Evolutionary conservation across 2,797 vertebrate species (phyloP).

Genomic region (Cossypha dichroa): DNA sequence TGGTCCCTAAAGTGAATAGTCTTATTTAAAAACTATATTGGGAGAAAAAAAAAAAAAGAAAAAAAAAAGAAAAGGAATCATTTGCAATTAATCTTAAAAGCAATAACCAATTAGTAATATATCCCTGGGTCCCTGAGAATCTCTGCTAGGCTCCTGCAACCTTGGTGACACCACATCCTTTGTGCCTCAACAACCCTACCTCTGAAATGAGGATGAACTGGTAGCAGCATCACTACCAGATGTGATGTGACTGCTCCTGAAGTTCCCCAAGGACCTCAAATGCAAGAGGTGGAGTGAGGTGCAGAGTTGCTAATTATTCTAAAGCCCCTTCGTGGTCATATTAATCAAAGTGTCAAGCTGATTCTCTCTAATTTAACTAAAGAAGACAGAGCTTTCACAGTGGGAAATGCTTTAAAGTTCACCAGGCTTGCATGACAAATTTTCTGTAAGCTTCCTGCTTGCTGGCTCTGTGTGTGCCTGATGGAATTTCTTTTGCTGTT

Average conservation of each 20-base stretch:
- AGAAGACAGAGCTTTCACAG: background rate
- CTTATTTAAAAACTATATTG: background rate
- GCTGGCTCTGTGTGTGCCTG: background rate
- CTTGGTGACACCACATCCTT: background rate
- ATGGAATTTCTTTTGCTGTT: constrained; percentile 11
- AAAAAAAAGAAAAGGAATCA: background rate
- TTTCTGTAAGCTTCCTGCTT: background rate
- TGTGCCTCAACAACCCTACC: background rate
- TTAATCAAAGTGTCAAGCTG: constrained; percentile 20
- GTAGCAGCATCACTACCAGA: background rate
- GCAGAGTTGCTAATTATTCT: constrained; percentile 24
- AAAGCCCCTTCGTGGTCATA: background rate
- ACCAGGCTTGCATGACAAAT: constrained; percentile 3
- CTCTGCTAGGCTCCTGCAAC: background rate
- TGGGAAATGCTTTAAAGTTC: constrained; percentile 55
- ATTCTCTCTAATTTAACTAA: constrained; percentile 8
- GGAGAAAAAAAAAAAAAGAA: too few relatives aligned
- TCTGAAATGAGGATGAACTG: background rate
- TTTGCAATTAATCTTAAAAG: background rate
- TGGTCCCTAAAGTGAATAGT: background rate
- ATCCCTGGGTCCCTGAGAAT: background rate
- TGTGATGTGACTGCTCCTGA: background rate
- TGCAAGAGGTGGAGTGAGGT: background rate
- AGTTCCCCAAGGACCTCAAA: background rate
- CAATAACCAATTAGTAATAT: background rate